Base-by-base conservation (phyloP, 1,140 invertebrate genomes). In the Steinernema khuongi region DNA sequence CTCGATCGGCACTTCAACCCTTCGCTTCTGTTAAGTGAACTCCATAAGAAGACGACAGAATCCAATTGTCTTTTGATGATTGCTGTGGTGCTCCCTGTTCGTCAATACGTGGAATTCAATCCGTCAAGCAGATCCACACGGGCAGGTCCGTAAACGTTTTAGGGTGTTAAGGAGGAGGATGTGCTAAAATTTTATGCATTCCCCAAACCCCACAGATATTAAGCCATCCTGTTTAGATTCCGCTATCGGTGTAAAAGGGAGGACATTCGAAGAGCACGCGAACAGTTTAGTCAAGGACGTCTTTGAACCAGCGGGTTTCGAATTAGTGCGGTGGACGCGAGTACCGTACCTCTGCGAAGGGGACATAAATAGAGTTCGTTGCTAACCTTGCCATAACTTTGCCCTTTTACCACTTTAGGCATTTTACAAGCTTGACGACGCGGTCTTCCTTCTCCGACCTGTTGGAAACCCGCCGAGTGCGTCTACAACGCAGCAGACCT, bases 271-370 rank as follows among this genome's bases (percentile, higher is more conserved):
- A 83, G 89, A 91, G 67, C 93, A 96, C 85, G 90, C 92, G 1
- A 84, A 87, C 2, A 90, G 90, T 68, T 87, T 94, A 72, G 87
- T 92, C 28, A 83, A 83, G 4, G 82, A 91, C 79, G 91, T 94
- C 70, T 89, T 92, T 70, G 86, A 86, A 41, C 91, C 91, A 0
- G 84, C 88, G 68, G 91, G 91, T 0, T 91, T 93, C 82, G 87
- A 90, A 74, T 87, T 96, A 4, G 85, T 90, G 0, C 87, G 88
- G 1, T 96, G 94, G 92, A 90, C 91, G 11, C 89, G 91, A 81
- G 87, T 95, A 22, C 94, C 94, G 1, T 97, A 97, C 86, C 87
- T 97, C 11, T 96, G 93, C 87, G 93, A 97, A 87, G 94, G 94
- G 0, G 93, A 96, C 86, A 87, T 96, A n/a, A 88, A 91, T 26